Conservation (phyloP, 2,113 vertebrate genomes). For the Phalacrocorax aristotelis region DNA sequence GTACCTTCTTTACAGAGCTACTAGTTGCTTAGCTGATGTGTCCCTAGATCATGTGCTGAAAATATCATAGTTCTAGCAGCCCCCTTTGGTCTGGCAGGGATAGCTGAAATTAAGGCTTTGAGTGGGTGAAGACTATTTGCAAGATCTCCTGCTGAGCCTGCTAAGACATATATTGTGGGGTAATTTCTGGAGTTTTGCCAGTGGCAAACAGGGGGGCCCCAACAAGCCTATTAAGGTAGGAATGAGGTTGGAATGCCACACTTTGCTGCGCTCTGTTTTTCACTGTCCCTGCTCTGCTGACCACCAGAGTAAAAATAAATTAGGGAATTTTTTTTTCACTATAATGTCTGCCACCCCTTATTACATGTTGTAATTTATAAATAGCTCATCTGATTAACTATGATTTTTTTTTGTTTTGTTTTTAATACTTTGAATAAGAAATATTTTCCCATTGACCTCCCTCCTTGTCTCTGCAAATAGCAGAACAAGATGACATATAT, state of each 20-base stretch:
- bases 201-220: slow-evolving; percentile 8
- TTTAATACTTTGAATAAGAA: background rate
- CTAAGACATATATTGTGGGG: slow-evolving; percentile 38
- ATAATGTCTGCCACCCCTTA: slow-evolving; percentile 1
- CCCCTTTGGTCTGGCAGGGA: background rate
- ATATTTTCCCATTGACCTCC: background rate
- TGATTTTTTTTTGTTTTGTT: background rate
- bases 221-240: slow-evolving; percentile 48
- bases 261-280: slow-evolving; percentile 33
- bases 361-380: slow-evolving; percentile 37
- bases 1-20: background rate
- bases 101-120: background rate
- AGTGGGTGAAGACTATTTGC: slow-evolving; percentile 28
- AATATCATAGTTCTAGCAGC: background rate
- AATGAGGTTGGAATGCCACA: slow-evolving; percentile 49
- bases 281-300: slow-evolving; percentile 31
- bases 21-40: background rate
- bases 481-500: background rate
- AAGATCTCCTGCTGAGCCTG: slow-evolving; percentile 24
- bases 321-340: background rate
- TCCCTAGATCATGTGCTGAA: background rate
- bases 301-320: slow-evolving; percentile 39
- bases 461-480: background rate
- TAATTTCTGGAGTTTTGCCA: slow-evolving; percentile 51
- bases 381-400: slow-evolving; percentile 19